Percentiles rank a stretch among this genome's conserved stretches.
phyloP scores from a whole-genome alignment of 2,888 invertebrate species.

The Polylopha cassiicola region DNA sequence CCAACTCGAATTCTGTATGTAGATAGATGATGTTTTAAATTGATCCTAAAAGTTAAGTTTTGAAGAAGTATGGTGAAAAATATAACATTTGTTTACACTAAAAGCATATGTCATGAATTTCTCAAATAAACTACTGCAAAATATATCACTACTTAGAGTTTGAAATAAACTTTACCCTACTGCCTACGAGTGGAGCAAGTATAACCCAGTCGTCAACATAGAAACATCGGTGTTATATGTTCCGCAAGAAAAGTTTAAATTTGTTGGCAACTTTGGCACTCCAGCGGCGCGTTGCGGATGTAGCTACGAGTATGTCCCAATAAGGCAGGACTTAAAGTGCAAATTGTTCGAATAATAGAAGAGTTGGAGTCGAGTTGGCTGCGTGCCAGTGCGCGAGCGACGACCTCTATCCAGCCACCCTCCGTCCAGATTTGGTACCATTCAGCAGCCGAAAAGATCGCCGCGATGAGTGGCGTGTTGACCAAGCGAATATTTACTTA shows the following conservation, averaged over 20 bases:
- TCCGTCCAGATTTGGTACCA: constrained; percentile 37
- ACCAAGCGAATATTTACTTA: constrained; percentile 30
- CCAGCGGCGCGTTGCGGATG: constrained; percentile 18
- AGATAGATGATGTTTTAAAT: too few relatives aligned
- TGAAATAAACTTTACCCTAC: too few relatives aligned
- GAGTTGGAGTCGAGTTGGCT: constrained; percentile 45
- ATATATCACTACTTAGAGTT: too few relatives aligned
- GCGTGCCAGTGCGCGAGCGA: constrained; percentile 46
- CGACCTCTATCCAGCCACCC: constrained; percentile 39
- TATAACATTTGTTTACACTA: too few relatives aligned
- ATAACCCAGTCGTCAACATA: too few relatives aligned
- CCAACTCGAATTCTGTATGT: too few relatives aligned
- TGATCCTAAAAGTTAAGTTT: too few relatives aligned
- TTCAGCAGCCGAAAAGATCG: constrained; percentile 31
- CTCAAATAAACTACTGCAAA: too few relatives aligned
- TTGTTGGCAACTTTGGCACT: constrained; percentile 10
- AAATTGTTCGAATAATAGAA: constrained; percentile 55
- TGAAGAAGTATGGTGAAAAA: too few relatives aligned
- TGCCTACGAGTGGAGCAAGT: too few relatives aligned
- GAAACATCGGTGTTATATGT: neutral
- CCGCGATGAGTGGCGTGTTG: constrained; percentile 27
- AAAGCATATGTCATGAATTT: too few relatives aligned
- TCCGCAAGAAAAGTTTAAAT: constrained; percentile 8
- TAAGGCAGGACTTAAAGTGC: constrained; percentile 36
- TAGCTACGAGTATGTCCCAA: constrained; percentile 9